Evolutionary conservation across 2,113 vertebrate species (phyloP), one percentile per base, ranked within the genome.

Genomic region (Leptodactylus fuscus): DNA sequence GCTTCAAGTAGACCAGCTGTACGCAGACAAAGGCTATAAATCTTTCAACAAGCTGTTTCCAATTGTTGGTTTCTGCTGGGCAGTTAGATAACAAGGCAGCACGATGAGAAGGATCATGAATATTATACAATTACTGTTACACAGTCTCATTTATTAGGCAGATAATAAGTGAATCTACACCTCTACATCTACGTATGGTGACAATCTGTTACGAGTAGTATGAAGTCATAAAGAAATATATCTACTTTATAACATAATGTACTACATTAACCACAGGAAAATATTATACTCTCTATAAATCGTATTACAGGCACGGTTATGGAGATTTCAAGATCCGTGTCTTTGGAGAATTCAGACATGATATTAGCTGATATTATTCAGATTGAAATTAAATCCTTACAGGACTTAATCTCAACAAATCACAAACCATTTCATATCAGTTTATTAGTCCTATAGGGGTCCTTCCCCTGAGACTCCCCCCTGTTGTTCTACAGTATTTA

Each of bases 1-100:
- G 81, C 81, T 82, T 74, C n/a, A 24, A 83, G 67, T 83, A 24
- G 49, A 83, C 71, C 51, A 71, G 70, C 70, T 75, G 51, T 75
- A 53, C 8, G 44, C 38, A 75, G 58, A 74, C 27, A 24, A 34
- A 48, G 24, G n/a, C 71, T 46, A 62, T 83, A 74, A 83, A 83
- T 83, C 82, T 58, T 83, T 83, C 82, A 65, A 22, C 70, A 75
- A 48, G 82, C 29, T 58, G 74, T 24, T 62, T 32, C 62, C 49
- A 83, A 83, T 60, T 74, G 81, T 38, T 76, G 36, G 24, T 74
- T 41, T 62, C 70, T 75, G 53, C 71, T 53, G 48, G 70, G 53
- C n/a, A 75, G 49, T 38, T 67, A 83, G 46, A 83, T 74, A 83
- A 83, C 65, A 74, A 51, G 46, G 22, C 69, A 58, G 44, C n/a